Conservation (phyloP, 2,888 invertebrate species). For the Hypena proboscidalis region DNA sequence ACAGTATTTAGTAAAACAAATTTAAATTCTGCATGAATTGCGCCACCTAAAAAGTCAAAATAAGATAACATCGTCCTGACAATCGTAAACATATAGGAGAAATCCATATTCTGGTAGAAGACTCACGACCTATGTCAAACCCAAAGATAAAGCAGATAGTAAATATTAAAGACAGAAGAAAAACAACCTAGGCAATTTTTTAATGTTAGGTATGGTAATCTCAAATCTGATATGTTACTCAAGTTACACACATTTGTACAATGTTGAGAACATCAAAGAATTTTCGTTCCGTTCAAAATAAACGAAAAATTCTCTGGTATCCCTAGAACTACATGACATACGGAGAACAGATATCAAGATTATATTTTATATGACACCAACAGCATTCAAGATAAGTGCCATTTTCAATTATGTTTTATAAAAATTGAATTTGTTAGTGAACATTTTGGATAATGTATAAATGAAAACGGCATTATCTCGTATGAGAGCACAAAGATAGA, state of each 20-base stretch:
- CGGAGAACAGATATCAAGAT: conserved; percentile 44
- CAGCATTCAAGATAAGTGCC: conserved; percentile 61
- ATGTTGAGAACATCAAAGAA: conserved; percentile 35
- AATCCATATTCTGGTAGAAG: conserved; percentile 30
- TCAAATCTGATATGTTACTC: conserved; percentile 21
- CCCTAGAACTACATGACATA: conserved; percentile 44
- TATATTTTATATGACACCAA: conserved; percentile 54
- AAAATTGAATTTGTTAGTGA: too few relatives aligned
- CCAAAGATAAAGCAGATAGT: conserved; percentile 21
- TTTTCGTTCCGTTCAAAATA: not conserved
- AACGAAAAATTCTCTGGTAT: conserved; percentile 40
- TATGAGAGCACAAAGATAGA: conserved; percentile 57
- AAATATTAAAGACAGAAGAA: conserved; percentile 14
- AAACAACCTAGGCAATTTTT: too few relatives aligned
- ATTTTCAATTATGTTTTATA: too few relatives aligned
- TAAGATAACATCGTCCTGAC: conserved; percentile 17
- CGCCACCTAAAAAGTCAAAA: conserved; percentile 33
- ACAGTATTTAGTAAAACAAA: conserved; percentile 24
- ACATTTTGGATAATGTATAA: conserved; percentile 2
- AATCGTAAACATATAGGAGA: conserved; percentile 7
- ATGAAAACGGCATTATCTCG: conserved; percentile 64
- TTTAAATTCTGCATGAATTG: conserved; percentile 13
- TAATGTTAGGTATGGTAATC: too few relatives aligned
- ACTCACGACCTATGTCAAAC: conserved; percentile 38
- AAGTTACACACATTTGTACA: conserved; percentile 40